Conservation (phyloP, 2,113 vertebrate genomes). For the Eurypyga helias region DNA sequence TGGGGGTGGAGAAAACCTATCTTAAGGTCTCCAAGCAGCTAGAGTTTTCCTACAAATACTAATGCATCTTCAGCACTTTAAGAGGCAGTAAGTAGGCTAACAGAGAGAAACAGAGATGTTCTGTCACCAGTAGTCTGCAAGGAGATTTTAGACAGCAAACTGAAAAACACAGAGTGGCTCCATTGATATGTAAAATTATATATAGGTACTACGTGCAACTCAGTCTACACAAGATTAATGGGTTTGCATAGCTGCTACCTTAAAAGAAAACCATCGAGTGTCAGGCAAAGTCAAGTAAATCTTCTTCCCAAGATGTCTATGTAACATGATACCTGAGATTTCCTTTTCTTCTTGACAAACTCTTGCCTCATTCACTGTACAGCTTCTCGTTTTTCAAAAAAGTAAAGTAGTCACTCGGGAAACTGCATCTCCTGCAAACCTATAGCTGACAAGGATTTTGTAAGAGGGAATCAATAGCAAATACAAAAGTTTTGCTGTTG, state of each 20-base stretch:
- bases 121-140: not conserved
- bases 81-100: not conserved
- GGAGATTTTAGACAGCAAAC: not conserved
- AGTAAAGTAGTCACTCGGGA: not conserved
- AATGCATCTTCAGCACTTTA: not conserved
- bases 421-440: not conserved
- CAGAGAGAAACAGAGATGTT: not conserved
- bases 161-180: not conserved
- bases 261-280: not conserved
- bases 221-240: not conserved
- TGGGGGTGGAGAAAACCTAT: not conserved
- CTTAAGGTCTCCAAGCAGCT: not conserved
- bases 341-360: not conserved
- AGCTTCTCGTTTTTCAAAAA: not conserved
- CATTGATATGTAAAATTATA: not conserved
- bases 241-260: not conserved
- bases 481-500: not conserved
- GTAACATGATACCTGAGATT: not conserved
- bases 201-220: rapidly evolving
- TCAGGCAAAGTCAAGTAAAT: not conserved
- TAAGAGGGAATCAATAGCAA: not conserved
- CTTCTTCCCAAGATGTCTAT: not conserved
- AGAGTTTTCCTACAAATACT: not conserved
- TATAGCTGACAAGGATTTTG: not conserved
- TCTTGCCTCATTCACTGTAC: not conserved